Evolutionary conservation across 2,888 invertebrate genomes (phyloP).

Genomic region (Lithophane socia): DNA sequence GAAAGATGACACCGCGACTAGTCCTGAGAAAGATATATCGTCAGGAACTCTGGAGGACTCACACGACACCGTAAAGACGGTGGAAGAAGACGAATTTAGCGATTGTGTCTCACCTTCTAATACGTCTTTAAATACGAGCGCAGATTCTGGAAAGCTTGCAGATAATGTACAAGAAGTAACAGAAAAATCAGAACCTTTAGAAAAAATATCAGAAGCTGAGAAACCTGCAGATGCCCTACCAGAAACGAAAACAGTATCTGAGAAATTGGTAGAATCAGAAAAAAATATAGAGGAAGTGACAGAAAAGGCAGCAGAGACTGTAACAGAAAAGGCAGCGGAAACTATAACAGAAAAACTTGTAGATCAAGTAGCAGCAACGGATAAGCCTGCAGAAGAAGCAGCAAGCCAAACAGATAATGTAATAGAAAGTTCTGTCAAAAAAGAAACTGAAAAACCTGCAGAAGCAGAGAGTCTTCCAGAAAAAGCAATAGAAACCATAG

Average conservation of each 20-base stretch:
- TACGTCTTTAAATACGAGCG: constrained; percentile 71
- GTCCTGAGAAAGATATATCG: constrained; percentile 70
- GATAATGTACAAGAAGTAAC: constrained; percentile 22
- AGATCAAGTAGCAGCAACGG: constrained; percentile 1
- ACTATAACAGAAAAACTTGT: background rate
- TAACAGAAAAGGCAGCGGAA: background rate
- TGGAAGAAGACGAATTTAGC: constrained; percentile 76
- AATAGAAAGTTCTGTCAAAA: constrained; percentile 2
- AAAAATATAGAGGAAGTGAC: background rate
- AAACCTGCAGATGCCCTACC: constrained; percentile 8
- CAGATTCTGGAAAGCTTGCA: constrained; percentile 27
- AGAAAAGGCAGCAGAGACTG: constrained; percentile 10
- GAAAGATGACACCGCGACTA: constrained; percentile 58
- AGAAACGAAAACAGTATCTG: constrained; percentile 13
- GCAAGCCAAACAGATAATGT: background rate
- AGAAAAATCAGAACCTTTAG: constrained; percentile 8
- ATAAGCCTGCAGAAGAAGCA: constrained; percentile 6
- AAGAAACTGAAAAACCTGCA: constrained; percentile 2
- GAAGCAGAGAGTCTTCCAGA: constrained; percentile 20
- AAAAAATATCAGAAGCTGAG: constrained; percentile 17
- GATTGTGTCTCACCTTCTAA: constrained; percentile 77
- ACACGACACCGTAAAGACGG: constrained; percentile 71
- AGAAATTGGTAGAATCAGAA: constrained; percentile 12
- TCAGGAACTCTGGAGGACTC: constrained; percentile 72
- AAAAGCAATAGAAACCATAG: constrained; percentile 5